Percentiles rank a stretch among this genome's conserved stretches.
phyloP scores from a whole-genome alignment of 2,797 vertebrate genomes.

The Hypotaenidia okinawae region DNA sequence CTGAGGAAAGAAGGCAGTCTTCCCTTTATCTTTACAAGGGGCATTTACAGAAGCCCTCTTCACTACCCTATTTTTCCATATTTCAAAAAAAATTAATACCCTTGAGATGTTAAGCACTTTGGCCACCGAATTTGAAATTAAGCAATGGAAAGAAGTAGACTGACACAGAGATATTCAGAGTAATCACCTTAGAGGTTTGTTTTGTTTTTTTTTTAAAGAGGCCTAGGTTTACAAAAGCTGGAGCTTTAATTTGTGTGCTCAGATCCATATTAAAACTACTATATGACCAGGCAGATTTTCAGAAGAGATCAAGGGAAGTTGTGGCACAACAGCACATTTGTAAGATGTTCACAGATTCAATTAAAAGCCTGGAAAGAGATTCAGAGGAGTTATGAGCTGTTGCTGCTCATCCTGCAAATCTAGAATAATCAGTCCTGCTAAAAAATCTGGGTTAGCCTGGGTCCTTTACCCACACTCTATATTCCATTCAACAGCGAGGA shows the following conservation, averaged over 20 bases:
- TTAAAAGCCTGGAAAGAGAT: neutral
- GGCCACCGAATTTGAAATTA: neutral
- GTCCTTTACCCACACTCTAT: neutral
- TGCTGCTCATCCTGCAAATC: neutral
- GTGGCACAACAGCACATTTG: neutral
- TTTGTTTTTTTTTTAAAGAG: neutral
- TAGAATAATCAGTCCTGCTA: neutral
- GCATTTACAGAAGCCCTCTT: neutral
- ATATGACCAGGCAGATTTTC: slow-evolving; percentile 9
- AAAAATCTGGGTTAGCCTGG: neutral
- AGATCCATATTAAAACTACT: neutral
- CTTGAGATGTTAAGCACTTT: neutral
- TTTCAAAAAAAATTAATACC: neutral
- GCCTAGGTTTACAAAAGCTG: neutral
- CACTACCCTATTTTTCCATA: neutral
- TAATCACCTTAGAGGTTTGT: neutral
- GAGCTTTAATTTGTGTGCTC: neutral
- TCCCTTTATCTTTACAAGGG: neutral
- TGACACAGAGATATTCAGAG: neutral
- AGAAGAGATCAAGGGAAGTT: neutral
- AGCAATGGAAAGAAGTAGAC: neutral
- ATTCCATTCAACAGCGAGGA: neutral
- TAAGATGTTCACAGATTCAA: neutral
- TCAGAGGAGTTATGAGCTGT: neutral
- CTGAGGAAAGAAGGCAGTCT: neutral